A percentile compares a stretch with the other conserved stretches of the same genome.
phyloP scores from a whole-genome alignment of 2,113 vertebrate species.

The Rhinoderma darwinii region DNA sequence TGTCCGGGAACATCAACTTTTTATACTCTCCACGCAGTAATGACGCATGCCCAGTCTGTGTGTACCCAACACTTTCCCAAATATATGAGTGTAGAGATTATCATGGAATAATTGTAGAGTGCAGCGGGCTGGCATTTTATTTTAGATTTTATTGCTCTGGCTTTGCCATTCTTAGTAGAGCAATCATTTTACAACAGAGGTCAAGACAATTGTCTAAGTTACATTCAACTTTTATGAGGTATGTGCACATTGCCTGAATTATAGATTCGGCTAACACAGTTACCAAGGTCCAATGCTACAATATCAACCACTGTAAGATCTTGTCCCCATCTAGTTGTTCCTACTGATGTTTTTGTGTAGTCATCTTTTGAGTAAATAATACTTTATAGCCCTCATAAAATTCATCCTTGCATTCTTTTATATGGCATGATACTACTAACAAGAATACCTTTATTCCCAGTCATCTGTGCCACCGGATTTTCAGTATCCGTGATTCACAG shows the following conservation, averaged over 20 bases:
- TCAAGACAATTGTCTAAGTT: not conserved
- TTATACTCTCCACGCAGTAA: not conserved
- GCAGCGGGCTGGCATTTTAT: not conserved
- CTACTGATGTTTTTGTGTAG: not conserved
- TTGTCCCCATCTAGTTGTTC: not conserved
- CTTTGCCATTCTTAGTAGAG: not conserved
- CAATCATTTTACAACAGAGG: constrained; percentile 24
- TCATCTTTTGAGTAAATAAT: not conserved
- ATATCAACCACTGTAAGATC: not conserved
- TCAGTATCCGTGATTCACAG: too few species aligned
- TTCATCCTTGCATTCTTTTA: not conserved
- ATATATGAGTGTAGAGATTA: constrained; percentile 24
- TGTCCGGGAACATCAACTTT: not conserved
- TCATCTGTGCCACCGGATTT: not conserved
- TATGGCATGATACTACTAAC: not conserved
- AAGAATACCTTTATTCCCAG: not conserved
- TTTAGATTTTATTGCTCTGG: constrained; percentile 7
- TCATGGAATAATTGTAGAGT: constrained; percentile 14
- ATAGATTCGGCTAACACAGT: not conserved
- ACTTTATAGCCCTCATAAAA: not conserved
- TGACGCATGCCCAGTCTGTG: not conserved
- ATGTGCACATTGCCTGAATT: not conserved
- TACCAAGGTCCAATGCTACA: not conserved
- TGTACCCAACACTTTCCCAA: constrained; percentile 1
- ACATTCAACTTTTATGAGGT: not conserved